phyloP scores from a whole-genome alignment of 2,113 vertebrate species.

The Myanophis thanlyinensis region DNA sequence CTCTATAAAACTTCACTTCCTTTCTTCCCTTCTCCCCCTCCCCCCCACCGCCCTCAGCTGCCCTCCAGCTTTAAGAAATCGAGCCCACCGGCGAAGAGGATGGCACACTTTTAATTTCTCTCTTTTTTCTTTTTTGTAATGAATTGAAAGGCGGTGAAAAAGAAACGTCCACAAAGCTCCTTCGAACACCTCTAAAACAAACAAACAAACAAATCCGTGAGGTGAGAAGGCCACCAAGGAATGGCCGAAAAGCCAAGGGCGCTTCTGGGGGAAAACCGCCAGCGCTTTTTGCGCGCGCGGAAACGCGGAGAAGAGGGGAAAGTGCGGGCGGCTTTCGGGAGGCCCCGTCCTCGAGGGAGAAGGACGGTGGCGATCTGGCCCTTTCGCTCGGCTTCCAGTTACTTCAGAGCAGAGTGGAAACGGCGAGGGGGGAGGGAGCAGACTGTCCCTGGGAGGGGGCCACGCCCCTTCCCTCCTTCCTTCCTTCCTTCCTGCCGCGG shows the following conservation, averaged over 20 bases:
- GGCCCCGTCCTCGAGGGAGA: background rate
- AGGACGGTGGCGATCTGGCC: background rate
- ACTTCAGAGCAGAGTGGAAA: background rate
- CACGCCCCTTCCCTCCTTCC: constrained; percentile 11
- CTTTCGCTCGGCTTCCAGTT: background rate
- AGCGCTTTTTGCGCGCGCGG: background rate
- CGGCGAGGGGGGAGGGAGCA: too few relatives aligned
- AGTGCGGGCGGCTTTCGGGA: background rate
- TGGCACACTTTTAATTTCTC: background rate
- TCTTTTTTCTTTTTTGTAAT: too few relatives aligned
- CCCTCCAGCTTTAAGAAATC: background rate
- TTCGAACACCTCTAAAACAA: background rate
- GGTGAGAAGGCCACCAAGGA: background rate
- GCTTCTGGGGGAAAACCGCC: background rate
- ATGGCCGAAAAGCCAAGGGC: background rate
- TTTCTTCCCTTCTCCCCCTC: background rate
- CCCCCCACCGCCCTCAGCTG: rapidly evolving
- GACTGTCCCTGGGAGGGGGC: background rate
- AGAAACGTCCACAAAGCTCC: background rate
- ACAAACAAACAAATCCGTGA: background rate
- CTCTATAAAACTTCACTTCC: too few relatives aligned
- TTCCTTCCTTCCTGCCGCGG: background rate
- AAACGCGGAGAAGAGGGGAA: background rate
- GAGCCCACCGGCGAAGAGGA: background rate
- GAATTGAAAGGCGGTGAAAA: background rate